Percentiles rank a stretch among this genome's conserved stretches.
Evolutionary conservation across 1,140 invertebrate genomes (phyloP).

Genomic region (Drosophila varians): DNA sequence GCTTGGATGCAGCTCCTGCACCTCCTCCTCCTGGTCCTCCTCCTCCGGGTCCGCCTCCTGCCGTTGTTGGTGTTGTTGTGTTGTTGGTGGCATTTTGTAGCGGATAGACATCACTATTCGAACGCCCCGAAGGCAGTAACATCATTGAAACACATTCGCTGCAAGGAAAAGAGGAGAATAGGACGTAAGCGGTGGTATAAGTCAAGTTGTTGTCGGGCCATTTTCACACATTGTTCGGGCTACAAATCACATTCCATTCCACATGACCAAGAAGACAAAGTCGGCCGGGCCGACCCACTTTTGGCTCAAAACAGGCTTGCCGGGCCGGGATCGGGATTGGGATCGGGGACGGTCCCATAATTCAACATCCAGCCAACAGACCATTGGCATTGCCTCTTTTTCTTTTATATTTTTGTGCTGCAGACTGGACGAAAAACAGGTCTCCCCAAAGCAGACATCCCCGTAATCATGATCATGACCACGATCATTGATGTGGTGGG

Average conservation of each 20-base stretch:
- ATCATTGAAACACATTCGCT: constrained; percentile 82
- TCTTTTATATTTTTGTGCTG: no score
- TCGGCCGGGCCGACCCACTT: constrained; percentile 74
- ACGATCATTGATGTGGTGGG: constrained; percentile 37
- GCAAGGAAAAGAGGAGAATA: constrained; percentile 26
- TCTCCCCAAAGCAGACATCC: constrained; percentile 48
- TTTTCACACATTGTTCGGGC: constrained; percentile 54
- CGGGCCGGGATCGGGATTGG: constrained; percentile 27
- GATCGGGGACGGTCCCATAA: constrained; percentile 55
- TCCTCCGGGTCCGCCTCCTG: background rate
- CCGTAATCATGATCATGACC: constrained; percentile 23
- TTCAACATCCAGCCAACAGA: constrained; percentile 55
- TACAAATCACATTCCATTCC: constrained; percentile 69
- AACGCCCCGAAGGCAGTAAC: constrained; percentile 83
- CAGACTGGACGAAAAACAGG: constrained; percentile 56
- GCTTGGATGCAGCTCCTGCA: constrained; percentile 38
- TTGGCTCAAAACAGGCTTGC: constrained; percentile 70
- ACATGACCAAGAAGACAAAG: constrained; percentile 28
- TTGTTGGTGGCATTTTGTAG: constrained; percentile 66
- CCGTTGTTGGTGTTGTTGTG: constrained; percentile 13
- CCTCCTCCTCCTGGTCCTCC: constrained; percentile 1
- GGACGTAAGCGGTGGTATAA: constrained; percentile 12
- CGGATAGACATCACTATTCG: constrained; percentile 82
- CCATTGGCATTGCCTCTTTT: no score
- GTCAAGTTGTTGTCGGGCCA: constrained; percentile 49